These are phyloP conservation scores for Drosophila leontia DNA, from an alignment of 1,140 invertebrate genomes.

Conservation along the genomic window DNA sequence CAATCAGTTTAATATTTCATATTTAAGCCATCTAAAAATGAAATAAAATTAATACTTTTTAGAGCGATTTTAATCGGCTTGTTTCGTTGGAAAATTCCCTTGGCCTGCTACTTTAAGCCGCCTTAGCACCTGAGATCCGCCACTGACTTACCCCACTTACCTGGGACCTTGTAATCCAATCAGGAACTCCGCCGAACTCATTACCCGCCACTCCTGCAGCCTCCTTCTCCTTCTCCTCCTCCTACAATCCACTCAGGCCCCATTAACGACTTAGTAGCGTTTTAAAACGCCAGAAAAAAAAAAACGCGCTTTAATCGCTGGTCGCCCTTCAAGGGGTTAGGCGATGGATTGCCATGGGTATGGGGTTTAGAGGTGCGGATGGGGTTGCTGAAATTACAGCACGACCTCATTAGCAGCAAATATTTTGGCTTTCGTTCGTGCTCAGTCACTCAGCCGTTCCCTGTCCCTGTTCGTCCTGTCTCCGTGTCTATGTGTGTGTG, in stretches of 20 bases:
- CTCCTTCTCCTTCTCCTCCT: background rate
- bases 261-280: conserved; percentile 56
- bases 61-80: background rate
- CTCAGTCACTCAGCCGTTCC: conserved; percentile 29
- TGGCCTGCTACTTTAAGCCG: conserved; percentile 1
- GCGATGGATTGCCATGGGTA: conserved; percentile 13
- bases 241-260: conserved; percentile 36
- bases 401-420: conserved; percentile 74
- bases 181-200: conserved; percentile 47
- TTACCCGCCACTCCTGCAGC: conserved; percentile 14
- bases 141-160: background rate
- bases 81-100: background rate
- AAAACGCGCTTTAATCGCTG: conserved; percentile 43
- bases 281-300: conserved; percentile 27
- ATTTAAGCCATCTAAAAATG: background rate
- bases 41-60: background rate
- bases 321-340: conserved; percentile 38
- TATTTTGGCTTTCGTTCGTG: conserved; percentile 59
- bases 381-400: conserved; percentile 50
- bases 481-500: too few species aligned
- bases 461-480: background rate
- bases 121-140: conserved; percentile 2
- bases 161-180: conserved; percentile 39
- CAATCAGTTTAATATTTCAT: background rate
- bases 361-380: background rate